Percentiles rank a stretch among this genome's conserved stretches.
These are phyloP conservation scores for Homarus americanus DNA, from an alignment of 1,140 invertebrate species.

Conservation along the genomic window DNA sequence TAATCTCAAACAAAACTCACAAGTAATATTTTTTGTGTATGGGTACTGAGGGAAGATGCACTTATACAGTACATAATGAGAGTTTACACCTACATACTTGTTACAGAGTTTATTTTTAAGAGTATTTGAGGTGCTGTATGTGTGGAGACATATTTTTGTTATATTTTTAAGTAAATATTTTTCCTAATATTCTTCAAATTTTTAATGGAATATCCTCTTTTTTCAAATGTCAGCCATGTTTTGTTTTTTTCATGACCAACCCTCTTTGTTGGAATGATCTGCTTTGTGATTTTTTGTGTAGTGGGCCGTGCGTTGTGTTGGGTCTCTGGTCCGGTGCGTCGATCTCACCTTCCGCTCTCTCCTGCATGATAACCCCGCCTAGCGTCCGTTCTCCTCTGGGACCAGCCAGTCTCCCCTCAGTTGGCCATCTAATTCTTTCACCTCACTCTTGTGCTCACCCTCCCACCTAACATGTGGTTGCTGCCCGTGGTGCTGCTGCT, in stretches of 20 bases:
- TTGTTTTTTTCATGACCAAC: slow-evolving; percentile 53
- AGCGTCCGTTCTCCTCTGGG: slow-evolving; percentile 58
- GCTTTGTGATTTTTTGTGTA: slow-evolving; percentile 69
- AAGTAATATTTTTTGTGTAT: no score
- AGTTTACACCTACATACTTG: background rate
- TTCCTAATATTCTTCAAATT: slow-evolving; percentile 51
- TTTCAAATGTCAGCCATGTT: slow-evolving; percentile 65
- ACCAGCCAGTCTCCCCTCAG: slow-evolving; percentile 60
- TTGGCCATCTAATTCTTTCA: slow-evolving; percentile 31
- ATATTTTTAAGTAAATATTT: slow-evolving; percentile 33
- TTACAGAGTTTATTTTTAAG: background rate
- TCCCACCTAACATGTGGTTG: slow-evolving; percentile 40
- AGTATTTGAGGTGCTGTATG: slow-evolving; percentile 22
- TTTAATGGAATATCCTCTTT: slow-evolving; percentile 61
- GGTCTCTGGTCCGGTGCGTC: slow-evolving; percentile 56
- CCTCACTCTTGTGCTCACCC: background rate
- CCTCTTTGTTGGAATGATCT: slow-evolving; percentile 62
- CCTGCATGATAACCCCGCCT: slow-evolving; percentile 63
- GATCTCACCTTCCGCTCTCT: slow-evolving; percentile 49
- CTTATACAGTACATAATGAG: background rate
- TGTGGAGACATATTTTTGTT: slow-evolving; percentile 14
- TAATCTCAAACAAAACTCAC: no score
- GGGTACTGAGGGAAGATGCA: no score
- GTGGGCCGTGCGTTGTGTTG: slow-evolving; percentile 66
- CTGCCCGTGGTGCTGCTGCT: slow-evolving; percentile 43